Conservation (phyloP, 2,797 vertebrate genomes). For the Morus bassanus region DNA sequence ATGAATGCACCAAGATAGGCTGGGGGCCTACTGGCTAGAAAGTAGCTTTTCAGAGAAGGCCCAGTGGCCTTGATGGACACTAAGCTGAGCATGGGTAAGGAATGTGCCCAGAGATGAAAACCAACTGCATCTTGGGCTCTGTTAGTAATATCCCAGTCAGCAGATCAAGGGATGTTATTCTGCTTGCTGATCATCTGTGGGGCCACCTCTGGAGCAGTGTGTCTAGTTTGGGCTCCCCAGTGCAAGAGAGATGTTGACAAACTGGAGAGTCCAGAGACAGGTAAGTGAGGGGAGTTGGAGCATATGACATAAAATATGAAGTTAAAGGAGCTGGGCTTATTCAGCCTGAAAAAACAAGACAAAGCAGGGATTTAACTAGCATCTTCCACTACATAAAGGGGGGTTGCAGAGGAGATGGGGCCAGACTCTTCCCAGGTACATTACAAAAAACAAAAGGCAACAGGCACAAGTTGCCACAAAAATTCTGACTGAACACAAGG, state of each 20-base stretch:
- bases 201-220: not conserved
- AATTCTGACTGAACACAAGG: not conserved
- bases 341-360: not conserved
- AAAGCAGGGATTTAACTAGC: not conserved
- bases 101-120: not conserved
- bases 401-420: not conserved
- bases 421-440: not conserved
- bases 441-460: not conserved
- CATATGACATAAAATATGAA: not conserved
- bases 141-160: not conserved
- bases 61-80: too few relatives aligned
- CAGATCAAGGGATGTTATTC: not conserved
- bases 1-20: not conserved
- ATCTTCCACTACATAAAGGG: not conserved
- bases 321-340: not conserved
- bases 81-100: not conserved
- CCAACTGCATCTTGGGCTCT: not conserved
- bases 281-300: not conserved
- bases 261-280: not conserved
- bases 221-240: not conserved
- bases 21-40: not conserved
- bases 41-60: not conserved
- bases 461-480: not conserved
- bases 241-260: not conserved
- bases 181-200: not conserved